These are phyloP conservation scores for Bombus haemorrhoidalis DNA, from an alignment of 1,140 invertebrate species.

Conservation along the genomic window DNA sequence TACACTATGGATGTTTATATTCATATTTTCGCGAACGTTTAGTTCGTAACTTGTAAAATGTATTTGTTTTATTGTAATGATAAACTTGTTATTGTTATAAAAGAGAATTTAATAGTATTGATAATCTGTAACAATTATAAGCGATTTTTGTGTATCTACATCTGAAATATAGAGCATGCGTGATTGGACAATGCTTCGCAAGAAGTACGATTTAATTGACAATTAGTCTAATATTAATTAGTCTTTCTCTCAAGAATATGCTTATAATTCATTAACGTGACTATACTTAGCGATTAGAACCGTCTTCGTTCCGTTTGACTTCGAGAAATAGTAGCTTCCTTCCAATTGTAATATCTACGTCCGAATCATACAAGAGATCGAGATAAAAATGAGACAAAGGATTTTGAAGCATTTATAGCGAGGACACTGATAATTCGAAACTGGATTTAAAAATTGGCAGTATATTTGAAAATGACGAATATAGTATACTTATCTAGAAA, in stretches of 20 bases:
- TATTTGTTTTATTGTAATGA: too few relatives aligned
- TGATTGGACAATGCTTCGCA: too few relatives aligned
- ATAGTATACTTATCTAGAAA: neutral
- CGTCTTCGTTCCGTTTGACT: neutral
- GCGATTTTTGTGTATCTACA: too few relatives aligned
- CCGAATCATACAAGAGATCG: neutral
- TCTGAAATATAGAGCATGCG: too few relatives aligned
- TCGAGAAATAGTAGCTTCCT: neutral
- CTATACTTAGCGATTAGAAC: neutral
- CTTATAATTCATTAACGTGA: neutral
- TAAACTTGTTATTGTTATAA: too few relatives aligned
- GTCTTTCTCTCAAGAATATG: neutral
- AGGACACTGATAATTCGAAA: neutral
- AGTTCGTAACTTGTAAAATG: too few relatives aligned
- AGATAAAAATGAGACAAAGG: neutral
- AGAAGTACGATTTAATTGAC: neutral
- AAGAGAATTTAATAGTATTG: too few relatives aligned
- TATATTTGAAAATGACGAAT: too few relatives aligned
- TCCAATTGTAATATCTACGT: neutral
- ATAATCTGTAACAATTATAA: too few relatives aligned
- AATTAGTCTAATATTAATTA: neutral
- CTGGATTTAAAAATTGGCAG: neutral
- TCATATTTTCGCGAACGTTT: too few relatives aligned
- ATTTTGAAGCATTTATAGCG: neutral
- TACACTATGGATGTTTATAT: too few relatives aligned